Evolutionary conservation across 2,888 invertebrate genomes (phyloP).

Genomic region (Eristalinus aeneus): DNA sequence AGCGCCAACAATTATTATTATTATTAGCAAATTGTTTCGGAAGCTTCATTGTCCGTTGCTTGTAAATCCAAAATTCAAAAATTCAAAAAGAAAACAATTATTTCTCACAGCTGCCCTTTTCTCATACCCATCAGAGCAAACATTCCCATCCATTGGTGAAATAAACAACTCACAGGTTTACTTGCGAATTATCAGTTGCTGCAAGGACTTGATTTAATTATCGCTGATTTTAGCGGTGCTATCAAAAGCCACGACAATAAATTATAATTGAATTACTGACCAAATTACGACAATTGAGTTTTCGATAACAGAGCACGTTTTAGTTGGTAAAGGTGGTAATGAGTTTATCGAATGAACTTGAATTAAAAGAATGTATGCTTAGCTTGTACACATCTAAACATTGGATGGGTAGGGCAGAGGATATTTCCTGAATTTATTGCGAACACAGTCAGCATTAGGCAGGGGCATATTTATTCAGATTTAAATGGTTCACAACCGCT

Average conservation of each 20-base stretch:
- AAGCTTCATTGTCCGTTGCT: too few species aligned
- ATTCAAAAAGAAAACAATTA: too few species aligned
- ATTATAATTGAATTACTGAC: neutral
- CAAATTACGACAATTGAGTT: neutral
- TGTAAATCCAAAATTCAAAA: too few species aligned
- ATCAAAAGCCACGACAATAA: neutral
- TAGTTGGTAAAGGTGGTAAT: neutral
- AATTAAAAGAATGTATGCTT: neutral
- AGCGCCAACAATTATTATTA: too few species aligned
- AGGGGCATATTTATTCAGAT: too few species aligned
- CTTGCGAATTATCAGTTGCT: neutral
- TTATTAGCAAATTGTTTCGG: too few species aligned
- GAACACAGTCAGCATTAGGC: too few species aligned
- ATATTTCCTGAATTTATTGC: too few species aligned
- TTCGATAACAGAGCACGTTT: neutral
- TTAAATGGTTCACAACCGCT: too few species aligned
- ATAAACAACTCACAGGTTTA: neutral
- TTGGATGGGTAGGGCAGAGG: too few species aligned
- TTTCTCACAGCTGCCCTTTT: too few species aligned
- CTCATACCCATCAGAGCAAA: neutral
- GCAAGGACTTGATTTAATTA: neutral
- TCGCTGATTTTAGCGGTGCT: neutral
- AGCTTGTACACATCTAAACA: too few species aligned
- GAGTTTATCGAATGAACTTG: neutral
- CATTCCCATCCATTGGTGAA: neutral